Evolutionary conservation across 2,888 invertebrate genomes (phyloP).

Genomic region (Neelides folsomi): DNA sequence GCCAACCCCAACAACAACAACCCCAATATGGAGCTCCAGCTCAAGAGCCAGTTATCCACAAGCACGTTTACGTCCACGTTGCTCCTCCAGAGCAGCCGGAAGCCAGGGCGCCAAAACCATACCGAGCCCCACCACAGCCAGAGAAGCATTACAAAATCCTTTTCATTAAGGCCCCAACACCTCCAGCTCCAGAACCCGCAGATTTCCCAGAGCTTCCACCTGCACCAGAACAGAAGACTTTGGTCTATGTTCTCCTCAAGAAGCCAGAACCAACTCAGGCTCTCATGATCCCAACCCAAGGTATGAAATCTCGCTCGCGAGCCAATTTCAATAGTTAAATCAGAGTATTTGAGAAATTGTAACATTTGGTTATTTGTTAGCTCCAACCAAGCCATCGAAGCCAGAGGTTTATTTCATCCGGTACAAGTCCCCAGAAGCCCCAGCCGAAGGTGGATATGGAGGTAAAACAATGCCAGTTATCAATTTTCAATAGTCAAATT

Average conservation of each 20-base stretch:
- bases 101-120: slow-evolving; percentile 59
- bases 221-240: slow-evolving; percentile 28
- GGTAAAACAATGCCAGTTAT: too few relatives aligned
- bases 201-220: slow-evolving; percentile 30
- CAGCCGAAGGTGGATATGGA: too few relatives aligned
- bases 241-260: slow-evolving; percentile 65
- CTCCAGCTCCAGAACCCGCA: slow-evolving; percentile 20
- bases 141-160: slow-evolving; percentile 63
- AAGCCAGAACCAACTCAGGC: slow-evolving; percentile 69
- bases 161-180: slow-evolving; percentile 54
- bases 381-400: slow-evolving; percentile 70
- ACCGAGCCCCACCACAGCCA: slow-evolving; percentile 80
- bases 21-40: slow-evolving; percentile 44
- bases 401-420: slow-evolving; percentile 82
- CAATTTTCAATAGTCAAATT: too few relatives aligned
- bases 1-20: slow-evolving; percentile 10
- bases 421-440: slow-evolving; percentile 48
- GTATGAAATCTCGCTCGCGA: too few relatives aligned
- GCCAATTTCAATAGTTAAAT: too few relatives aligned
- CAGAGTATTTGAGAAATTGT: too few relatives aligned
- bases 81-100: slow-evolving; percentile 53
- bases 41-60: slow-evolving; percentile 65
- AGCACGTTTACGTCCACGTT: slow-evolving; percentile 78
- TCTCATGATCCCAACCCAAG: slow-evolving; percentile 59
- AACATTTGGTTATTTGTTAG: slow-evolving; percentile 29